Conservation (phyloP, 2,797 vertebrate species). For the Heliangelus exortis region DNA sequence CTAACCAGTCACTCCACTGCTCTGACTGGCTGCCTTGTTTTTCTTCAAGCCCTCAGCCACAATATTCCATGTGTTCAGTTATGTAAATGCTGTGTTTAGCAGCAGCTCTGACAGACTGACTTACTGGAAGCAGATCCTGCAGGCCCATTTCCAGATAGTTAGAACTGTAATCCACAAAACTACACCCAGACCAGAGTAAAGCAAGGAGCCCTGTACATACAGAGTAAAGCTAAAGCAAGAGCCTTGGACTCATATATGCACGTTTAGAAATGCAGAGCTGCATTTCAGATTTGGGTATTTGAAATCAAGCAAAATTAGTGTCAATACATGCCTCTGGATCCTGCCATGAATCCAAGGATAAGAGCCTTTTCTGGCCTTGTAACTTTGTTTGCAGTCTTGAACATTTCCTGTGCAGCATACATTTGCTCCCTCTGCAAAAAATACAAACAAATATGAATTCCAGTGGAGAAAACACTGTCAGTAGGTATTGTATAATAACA, state of each 20-base stretch:
- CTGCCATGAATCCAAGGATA: conserved; percentile 99
- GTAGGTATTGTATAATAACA: background rate
- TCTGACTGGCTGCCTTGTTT: background rate
- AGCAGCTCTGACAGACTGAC: background rate
- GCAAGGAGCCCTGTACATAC: background rate
- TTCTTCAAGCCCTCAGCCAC: background rate
- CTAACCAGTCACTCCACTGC: background rate
- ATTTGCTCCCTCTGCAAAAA: conserved; percentile 91
- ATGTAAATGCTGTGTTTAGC: background rate
- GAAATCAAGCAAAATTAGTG: background rate
- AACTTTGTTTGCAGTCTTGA: conserved; percentile 99
- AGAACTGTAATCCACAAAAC: background rate
- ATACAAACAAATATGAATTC: background rate
- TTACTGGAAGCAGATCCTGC: background rate
- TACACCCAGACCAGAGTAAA: background rate
- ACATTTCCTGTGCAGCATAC: conserved; percentile 98
- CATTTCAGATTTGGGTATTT: background rate
- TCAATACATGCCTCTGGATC: conserved; percentile 89
- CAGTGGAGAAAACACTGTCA: background rate
- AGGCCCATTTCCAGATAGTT: background rate
- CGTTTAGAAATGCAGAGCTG: background rate
- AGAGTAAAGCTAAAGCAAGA: background rate
- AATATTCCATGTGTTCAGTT: background rate
- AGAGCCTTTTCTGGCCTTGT: conserved; percentile 98
- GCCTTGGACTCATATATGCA: background rate